A percentile compares a stretch with the other conserved stretches of the same genome.
Evolutionary conservation across 2,113 vertebrate genomes (phyloP).

Genomic region (Hemicordylus capensis): DNA sequence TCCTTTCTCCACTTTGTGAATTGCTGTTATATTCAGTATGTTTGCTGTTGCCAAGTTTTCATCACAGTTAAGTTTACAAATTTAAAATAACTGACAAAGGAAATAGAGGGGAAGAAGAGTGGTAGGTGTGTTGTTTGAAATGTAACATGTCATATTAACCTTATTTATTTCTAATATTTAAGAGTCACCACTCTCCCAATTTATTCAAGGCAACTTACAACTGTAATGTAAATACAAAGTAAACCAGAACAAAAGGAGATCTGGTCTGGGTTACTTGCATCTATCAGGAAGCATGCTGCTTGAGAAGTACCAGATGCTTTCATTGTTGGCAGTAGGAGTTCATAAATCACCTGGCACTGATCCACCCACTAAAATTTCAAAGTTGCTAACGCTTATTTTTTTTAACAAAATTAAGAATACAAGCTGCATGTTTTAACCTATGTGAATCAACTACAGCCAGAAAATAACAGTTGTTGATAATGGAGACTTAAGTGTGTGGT

Average conservation of each 20-base stretch:
- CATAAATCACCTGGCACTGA: conserved; percentile 62
- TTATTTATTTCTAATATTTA: not conserved
- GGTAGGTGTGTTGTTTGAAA: conserved; percentile 44
- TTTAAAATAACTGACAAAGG: conserved; percentile 20
- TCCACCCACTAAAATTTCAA: conserved; percentile 56
- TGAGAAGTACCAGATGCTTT: conserved; percentile 55
- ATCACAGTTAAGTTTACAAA: conserved; percentile 34
- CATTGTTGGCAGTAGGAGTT: conserved; percentile 51
- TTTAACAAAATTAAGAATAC: not conserved
- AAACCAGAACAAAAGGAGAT: conserved; percentile 34
- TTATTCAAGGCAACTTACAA: not conserved
- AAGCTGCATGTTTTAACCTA: conserved; percentile 33
- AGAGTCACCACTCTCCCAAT: not conserved
- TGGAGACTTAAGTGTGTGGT: not conserved
- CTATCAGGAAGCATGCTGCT: not conserved
- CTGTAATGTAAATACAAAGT: not conserved
- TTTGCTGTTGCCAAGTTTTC: conserved; percentile 4
- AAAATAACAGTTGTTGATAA: conserved; percentile 29
- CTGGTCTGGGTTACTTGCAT: not conserved
- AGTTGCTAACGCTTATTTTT: conserved; percentile 2
- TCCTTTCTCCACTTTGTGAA: not conserved
- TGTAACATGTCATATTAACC: conserved; percentile 2
- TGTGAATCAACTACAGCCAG: conserved; percentile 27
- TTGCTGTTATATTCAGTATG: conserved; percentile 1
- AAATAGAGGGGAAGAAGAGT: conserved; percentile 28